These are phyloP conservation scores for Conger conger DNA, from an alignment of 2,113 vertebrate species.

Conservation along the genomic window DNA sequence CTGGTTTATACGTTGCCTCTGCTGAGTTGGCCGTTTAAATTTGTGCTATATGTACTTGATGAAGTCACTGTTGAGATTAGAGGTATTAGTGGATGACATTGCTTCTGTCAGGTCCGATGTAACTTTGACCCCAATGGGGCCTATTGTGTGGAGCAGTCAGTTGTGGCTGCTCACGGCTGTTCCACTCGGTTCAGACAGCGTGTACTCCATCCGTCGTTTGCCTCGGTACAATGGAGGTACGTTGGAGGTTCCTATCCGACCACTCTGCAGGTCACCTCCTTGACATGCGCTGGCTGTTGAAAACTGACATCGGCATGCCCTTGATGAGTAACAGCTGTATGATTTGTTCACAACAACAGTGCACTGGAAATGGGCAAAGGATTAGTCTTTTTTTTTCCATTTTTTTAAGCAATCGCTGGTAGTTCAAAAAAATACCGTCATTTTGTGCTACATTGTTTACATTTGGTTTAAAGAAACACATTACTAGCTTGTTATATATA, in stretches of 20 bases:
- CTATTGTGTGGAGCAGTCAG: background rate
- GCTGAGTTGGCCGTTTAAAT: background rate
- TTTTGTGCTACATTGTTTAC: background rate
- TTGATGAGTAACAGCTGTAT: background rate
- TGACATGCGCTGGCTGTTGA: too few species aligned
- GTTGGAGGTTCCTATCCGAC: background rate
- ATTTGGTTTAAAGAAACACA: background rate
- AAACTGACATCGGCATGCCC: background rate
- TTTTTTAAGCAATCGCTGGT: background rate
- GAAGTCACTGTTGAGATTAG: conserved; percentile 14
- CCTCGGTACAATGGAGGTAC: conserved; percentile 7
- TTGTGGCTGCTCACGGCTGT: background rate
- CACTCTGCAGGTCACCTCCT: background rate
- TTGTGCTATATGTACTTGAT: conserved; percentile 15
- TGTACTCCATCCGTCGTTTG: conserved; percentile 9
- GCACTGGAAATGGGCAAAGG: background rate
- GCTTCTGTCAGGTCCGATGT: conserved; percentile 18
- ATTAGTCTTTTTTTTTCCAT: background rate
- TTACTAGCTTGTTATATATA: background rate
- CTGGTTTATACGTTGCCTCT: background rate
- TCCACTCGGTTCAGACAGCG: background rate
- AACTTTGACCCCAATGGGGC: conserved; percentile 28
- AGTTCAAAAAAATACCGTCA: background rate
- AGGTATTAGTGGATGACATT: conserved; percentile 11
- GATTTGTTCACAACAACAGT: background rate